Conservation (phyloP, 1,140 invertebrate species). For the Halyomorpha halys region DNA sequence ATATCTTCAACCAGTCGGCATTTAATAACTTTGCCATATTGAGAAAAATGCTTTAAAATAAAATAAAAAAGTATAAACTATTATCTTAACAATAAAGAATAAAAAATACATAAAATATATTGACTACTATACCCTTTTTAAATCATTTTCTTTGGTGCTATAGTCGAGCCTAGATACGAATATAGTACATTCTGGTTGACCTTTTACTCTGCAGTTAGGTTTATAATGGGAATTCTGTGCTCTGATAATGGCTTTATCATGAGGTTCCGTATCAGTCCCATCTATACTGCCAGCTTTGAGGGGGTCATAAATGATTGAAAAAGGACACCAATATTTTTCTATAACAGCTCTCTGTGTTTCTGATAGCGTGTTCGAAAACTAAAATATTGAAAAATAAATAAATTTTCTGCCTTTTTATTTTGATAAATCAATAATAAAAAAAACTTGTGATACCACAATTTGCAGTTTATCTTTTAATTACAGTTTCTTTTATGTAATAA, state of each 20-base stretch:
- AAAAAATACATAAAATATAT: conserved; percentile 19
- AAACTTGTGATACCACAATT: too few species aligned
- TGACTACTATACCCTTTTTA: conserved; percentile 34
- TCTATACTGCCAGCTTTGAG: conserved; percentile 71
- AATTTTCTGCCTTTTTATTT: too few species aligned
- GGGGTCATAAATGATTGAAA: conserved; percentile 7
- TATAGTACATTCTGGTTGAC: conserved; percentile 59
- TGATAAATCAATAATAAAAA: too few species aligned
- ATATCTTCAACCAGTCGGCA: conserved; percentile 64
- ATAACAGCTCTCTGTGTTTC: neutral
- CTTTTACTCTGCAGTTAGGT: conserved; percentile 53
- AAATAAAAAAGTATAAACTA: neutral
- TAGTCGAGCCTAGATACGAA: conserved; percentile 68
- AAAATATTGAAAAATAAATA: too few species aligned
- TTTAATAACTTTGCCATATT: conserved; percentile 54
- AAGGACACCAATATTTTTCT: conserved; percentile 3
- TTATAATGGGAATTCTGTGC: conserved; percentile 60
- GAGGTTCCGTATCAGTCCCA: conserved; percentile 69
- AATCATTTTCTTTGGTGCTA: conserved; percentile 48
- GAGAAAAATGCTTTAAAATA: conserved; percentile 49
- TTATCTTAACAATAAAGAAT: neutral
- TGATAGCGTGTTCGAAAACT: neutral
- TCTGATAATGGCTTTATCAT: conserved; percentile 65
- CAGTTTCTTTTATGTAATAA: too few species aligned
- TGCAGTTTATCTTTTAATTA: too few species aligned